A percentile compares a stretch with the other conserved stretches of the same genome.
phyloP scores from a whole-genome alignment of 2,888 invertebrate species.

The Mythimna ferrago region DNA sequence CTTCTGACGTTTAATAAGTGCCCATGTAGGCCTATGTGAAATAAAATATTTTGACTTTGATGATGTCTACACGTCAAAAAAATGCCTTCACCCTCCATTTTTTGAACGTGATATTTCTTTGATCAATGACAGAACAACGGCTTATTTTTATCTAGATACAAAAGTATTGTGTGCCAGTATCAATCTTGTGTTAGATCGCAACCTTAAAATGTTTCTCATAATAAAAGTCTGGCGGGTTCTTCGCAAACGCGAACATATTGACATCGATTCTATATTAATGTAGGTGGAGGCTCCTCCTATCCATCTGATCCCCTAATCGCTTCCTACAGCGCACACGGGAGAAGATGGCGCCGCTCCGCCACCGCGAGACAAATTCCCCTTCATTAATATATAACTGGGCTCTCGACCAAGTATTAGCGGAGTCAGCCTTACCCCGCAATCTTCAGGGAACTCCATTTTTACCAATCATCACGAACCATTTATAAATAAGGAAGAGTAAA shows the following conservation, averaged over 20 bases:
- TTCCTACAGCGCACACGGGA: constrained; percentile 22
- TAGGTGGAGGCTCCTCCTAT: not conserved
- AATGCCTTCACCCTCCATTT: too few species aligned
- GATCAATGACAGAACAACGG: too few species aligned
- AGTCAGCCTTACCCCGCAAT: constrained; percentile 2
- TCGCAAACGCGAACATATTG: constrained; percentile 15
- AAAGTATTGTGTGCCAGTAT: not conserved
- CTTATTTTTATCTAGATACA: too few species aligned
- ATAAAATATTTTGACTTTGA: too few species aligned
- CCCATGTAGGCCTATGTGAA: too few species aligned
- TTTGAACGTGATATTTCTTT: too few species aligned
- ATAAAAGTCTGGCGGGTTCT: not conserved
- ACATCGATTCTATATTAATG: constrained; percentile 24
- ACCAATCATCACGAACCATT: constrained; percentile 27
- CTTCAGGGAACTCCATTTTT: constrained; percentile 22
- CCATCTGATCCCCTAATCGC: constrained; percentile 46
- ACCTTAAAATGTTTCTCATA: not conserved
- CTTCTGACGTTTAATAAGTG: too few species aligned
- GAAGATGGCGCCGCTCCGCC: not conserved
- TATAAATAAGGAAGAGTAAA: not conserved
- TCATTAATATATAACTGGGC: constrained; percentile 37
- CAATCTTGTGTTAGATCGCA: not conserved
- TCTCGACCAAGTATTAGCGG: constrained; percentile 21
- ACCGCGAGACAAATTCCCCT: constrained; percentile 13
- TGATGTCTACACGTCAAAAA: too few species aligned